Percentiles rank a stretch among this genome's conserved stretches.
phyloP scores from a whole-genome alignment of 2,113 vertebrate species.

The Ochotona curzoniae region DNA sequence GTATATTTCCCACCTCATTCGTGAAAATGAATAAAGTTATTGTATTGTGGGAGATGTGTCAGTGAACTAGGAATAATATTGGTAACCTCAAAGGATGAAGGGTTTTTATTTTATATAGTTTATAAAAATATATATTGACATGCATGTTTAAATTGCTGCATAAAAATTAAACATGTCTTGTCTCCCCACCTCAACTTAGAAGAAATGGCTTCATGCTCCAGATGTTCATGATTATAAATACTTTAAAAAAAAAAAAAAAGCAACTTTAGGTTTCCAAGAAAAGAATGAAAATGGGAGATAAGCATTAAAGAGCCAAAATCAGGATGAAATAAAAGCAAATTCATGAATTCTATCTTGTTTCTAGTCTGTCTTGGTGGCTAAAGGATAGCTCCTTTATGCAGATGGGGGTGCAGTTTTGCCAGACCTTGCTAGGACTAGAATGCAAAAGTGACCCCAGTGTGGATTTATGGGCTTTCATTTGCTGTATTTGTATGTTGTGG shows the following conservation, averaged over 20 bases:
- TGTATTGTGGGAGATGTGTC: slow-evolving; percentile 59
- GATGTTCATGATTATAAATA: slow-evolving; percentile 49
- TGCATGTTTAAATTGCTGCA: slow-evolving; percentile 62
- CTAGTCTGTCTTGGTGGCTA: neutral
- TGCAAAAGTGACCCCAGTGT: neutral
- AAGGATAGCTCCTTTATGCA: neutral
- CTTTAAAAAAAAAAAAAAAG: slow-evolving; percentile 4
- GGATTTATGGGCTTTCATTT: neutral
- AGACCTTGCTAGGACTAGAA: neutral
- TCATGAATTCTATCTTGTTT: slow-evolving; percentile 20
- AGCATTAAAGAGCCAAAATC: slow-evolving; percentile 57
- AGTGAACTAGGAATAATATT: slow-evolving; percentile 39
- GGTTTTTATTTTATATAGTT: slow-evolving; percentile 73
- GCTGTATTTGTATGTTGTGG: neutral
- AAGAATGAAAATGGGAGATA: slow-evolving; percentile 18
- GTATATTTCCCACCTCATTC: slow-evolving; percentile 61
- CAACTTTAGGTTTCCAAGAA: slow-evolving; percentile 45
- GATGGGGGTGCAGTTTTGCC: neutral
- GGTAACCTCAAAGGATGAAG: slow-evolving; percentile 78
- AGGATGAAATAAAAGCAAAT: slow-evolving; percentile 46
- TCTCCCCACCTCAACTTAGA: neutral
- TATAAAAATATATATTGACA: slow-evolving; percentile 67
- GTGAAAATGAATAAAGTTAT: slow-evolving; percentile 66
- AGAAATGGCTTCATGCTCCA: slow-evolving; percentile 34
- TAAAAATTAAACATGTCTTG: slow-evolving; percentile 25